Conservation (phyloP, 2,113 vertebrate species). For the Calonectris borealis region DNA sequence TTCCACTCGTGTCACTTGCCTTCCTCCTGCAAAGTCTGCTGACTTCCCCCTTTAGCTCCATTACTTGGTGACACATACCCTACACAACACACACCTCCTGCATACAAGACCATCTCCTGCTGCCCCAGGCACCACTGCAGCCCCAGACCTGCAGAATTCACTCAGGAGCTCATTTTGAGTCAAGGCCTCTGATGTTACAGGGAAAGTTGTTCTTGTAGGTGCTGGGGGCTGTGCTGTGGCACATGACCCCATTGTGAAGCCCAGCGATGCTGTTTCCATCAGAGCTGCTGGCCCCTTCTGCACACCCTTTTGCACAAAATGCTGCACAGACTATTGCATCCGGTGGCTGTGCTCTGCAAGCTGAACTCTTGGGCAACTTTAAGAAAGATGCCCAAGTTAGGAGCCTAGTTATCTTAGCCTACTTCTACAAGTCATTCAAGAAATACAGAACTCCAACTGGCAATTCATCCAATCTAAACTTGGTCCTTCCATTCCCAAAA, state of each 20-base stretch:
- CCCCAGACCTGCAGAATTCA: neutral
- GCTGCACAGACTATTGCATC: neutral
- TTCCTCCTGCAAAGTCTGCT: neutral
- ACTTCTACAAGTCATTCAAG: neutral
- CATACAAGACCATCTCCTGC: neutral
- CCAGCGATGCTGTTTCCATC: neutral
- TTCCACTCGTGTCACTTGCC: too few relatives aligned
- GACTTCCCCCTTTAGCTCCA: neutral
- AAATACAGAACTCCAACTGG: neutral
- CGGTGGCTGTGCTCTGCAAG: neutral
- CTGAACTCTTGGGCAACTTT: neutral
- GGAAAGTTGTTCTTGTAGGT: neutral
- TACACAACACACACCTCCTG: neutral
- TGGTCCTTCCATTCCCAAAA: neutral
- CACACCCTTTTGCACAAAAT: neutral
- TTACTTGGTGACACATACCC: neutral
- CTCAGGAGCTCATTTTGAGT: neutral
- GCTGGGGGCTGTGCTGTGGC: too few relatives aligned
- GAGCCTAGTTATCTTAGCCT: neutral
- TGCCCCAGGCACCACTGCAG: neutral
- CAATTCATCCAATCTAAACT: fast-evolving
- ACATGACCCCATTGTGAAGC: neutral
- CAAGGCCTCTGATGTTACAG: neutral
- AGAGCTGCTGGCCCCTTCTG: neutral
- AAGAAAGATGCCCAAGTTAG: neutral